Conservation (phyloP, 2,888 invertebrate species). For the Polymixis flavicincta region DNA sequence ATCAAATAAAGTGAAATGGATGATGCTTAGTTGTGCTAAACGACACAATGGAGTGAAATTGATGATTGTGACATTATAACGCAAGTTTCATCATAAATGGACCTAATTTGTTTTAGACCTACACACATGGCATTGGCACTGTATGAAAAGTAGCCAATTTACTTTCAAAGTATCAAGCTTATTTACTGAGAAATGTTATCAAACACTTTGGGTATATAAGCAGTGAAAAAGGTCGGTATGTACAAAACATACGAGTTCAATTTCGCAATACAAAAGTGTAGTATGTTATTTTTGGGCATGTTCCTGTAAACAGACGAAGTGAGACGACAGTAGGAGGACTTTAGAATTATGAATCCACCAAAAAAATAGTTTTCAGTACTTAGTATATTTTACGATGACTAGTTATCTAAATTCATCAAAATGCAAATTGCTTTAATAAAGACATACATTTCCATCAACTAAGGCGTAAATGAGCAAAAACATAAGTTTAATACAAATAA, state of each 20-base stretch:
- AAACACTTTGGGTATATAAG: not conserved
- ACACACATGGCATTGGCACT: not conserved
- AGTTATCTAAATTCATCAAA: not conserved
- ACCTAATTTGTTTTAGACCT: not conserved
- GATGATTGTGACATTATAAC: conserved; percentile 25
- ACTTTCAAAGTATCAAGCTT: not conserved
- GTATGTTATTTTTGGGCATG: not conserved
- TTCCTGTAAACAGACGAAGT: not conserved
- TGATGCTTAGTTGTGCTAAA: conserved; percentile 11
- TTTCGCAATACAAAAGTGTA: not conserved
- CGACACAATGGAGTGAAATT: conserved; percentile 27
- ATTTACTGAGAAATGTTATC: not conserved
- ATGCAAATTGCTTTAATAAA: conserved; percentile 33
- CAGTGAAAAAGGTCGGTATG: not conserved
- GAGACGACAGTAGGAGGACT: not conserved
- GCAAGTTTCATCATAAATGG: conserved; percentile 25
- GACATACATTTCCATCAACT: conserved; percentile 23
- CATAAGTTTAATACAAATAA: conserved; percentile 24
- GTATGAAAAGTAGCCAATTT: not conserved
- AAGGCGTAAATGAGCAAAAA: conserved; percentile 33
- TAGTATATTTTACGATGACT: too few species aligned
- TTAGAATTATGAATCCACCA: not conserved
- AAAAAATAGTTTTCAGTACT: not conserved
- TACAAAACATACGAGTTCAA: not conserved
- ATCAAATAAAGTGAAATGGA: conserved; percentile 23